Evolutionary conservation across 1,140 invertebrate species (phyloP).

Genomic region (Drosophila eugracilis): DNA sequence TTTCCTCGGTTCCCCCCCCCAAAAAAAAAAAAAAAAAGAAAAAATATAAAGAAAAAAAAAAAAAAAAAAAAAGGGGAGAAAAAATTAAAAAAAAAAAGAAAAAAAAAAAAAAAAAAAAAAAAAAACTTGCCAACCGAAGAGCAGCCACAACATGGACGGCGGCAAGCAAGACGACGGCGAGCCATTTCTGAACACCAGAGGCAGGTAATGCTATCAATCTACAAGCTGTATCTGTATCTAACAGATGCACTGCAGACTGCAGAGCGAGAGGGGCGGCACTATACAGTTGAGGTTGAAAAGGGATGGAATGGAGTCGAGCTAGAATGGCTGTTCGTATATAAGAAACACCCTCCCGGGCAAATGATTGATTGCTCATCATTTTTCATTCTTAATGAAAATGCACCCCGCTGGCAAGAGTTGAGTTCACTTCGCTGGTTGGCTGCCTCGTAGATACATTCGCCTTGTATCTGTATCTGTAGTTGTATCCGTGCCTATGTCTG

Average conservation of each 20-base stretch:
- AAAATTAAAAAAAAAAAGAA: no score
- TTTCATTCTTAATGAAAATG: conserved; percentile 85
- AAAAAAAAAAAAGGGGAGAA: no score
- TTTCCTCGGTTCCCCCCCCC: no score
- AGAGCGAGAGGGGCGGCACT: conserved; percentile 27
- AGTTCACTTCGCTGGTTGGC: conserved; percentile 54
- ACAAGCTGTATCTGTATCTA: conserved; percentile 77
- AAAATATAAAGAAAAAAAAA: no score
- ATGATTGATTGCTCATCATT: conserved; percentile 85
- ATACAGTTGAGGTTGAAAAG: conserved; percentile 7
- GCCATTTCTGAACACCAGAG: conserved; percentile 77
- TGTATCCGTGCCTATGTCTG: conserved; percentile 8
- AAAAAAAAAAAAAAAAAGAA: no score
- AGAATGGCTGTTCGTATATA: conserved; percentile 44
- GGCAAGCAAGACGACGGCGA: background rate
- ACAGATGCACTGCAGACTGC: conserved; percentile 41
- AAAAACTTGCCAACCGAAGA: conserved; percentile 67
- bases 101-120: no score
- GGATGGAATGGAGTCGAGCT: conserved; percentile 15
- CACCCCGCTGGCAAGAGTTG: conserved; percentile 84
- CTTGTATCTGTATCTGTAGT: conserved; percentile 19
- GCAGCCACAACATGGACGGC: conserved; percentile 32
- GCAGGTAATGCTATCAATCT: conserved; percentile 84
- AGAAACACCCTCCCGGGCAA: conserved; percentile 81
- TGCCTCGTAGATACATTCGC: conserved; percentile 37